Evolutionary conservation across 2,888 invertebrate genomes (phyloP), one percentile per base, ranked within the genome.

Genomic region (Epistrophella euchroma): DNA sequence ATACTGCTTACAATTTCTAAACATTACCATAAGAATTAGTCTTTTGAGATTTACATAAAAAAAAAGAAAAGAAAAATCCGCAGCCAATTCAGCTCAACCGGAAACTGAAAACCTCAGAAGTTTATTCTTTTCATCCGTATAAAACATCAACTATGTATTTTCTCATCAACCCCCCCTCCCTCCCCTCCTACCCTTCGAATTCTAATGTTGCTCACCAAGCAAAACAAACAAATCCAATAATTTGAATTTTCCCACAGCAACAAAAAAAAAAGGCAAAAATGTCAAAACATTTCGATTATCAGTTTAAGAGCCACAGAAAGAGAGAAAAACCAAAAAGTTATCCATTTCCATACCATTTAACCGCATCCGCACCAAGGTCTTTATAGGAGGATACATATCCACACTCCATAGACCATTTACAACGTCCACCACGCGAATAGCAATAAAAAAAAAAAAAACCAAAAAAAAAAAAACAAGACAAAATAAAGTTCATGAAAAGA

Each of bases 331-430:
- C 66, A 50, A 43, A 60, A 72, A 85, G 58, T 66, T 68, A 76
- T 81, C 73, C 76, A 70, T 85, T 85, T 85, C 85, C 85, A 85
- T 85, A 50, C 76, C 85, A 85, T 85, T 85, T 85, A 85, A 85
- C 85, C 85, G 58, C 76, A 81, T 62, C 85, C 85, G 64, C 70
- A 76, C 73, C 62, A 73, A 85, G 62, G 76, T 52, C 71, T 66
- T 47, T 58, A 74, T 32, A n/a, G 9, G 11, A 9, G 64, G 64
- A 66, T 64, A 56, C 68, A 43, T 71, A 64, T 60, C 56, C 72
- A 71, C 75, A 81, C 81, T 82, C 76, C 64, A 64, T 81, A 64
- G 84, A 55, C 80, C 72, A 80, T 85, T 52, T 76, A 85, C 32
- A 45, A 60, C 32, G 75, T 52, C 72, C 71, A 68, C 72, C 71